Base-by-base conservation (phyloP, 2,797 vertebrate genomes). In the Phoebastria nigripes region DNA sequence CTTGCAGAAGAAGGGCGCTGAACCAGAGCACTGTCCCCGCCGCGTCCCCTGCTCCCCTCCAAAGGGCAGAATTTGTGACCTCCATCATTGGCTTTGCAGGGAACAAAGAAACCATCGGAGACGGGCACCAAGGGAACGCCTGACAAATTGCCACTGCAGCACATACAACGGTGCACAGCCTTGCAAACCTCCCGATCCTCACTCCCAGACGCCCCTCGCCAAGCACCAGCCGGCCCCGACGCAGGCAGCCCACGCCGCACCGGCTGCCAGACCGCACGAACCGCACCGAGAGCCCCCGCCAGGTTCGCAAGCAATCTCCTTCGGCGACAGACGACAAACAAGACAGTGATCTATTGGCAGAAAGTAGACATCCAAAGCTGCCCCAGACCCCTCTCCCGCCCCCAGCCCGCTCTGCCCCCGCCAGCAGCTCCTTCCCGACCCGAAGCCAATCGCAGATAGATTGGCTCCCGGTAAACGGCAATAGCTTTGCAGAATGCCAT, bases 301-400 rank as follows among this genome's bases (percentile, higher is more conserved):
- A 3, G 7, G 25, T 1, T 0, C 16, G 66, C 26, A 0, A 20
- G 12, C 0, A 0, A 5, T 2, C 73, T 28, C 69, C 73, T 42
- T 17, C 3, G 1, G 59, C 0, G 4, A 7, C 0, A 2, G 41
- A 8, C 20, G 4, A 3, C 0, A 46, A 52, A 28, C 13, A 0
- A 54, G 61, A 8, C 2, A 2, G 67, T 16, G 89, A 54, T 66
- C 16, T 10, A 19, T 3, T 1, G 39, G 87, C 90, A 71, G 62
- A 22, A 63, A 55, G 19, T 0, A 52, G 84, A 31, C 83, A 56
- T 9, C 15, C 51, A 3, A 14, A 63, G 83, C 65, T 12, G 1
- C 61, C 52, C 37, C 72, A 1, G 82, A 59, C 33, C 84, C 81
- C 52, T 26, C 52, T 35, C 55, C 72, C 31, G 1, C 26, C 11